Percentiles rank a stretch among this genome's conserved stretches.
Conservation (phyloP, 2,113 vertebrate species). For the Uropsilus gracilis region DNA sequence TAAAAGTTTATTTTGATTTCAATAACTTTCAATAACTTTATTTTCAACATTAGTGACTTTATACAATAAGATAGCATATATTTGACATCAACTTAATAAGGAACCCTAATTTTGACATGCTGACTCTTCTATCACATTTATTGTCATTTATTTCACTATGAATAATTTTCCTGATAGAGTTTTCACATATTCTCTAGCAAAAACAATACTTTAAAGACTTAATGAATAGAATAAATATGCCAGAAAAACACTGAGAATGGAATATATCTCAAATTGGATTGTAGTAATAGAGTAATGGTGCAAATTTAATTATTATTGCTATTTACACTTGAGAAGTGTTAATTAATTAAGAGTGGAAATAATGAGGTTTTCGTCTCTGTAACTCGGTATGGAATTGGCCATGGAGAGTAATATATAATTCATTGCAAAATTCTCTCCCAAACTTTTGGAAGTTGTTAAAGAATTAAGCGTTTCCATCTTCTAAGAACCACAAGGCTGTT, state of each 20-base stretch:
- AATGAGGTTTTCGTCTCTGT: background rate
- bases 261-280: background rate
- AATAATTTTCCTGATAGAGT: background rate
- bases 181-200: background rate
- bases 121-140: background rate
- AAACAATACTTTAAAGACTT: background rate
- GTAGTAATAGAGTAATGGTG: background rate
- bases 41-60: background rate
- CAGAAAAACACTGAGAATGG: background rate
- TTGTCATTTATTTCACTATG: background rate
- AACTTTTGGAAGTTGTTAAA: background rate
- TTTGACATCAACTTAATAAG: background rate
- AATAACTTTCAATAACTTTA: background rate
- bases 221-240: background rate
- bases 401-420: background rate
- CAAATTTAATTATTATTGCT: background rate
- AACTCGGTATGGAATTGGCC: background rate
- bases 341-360: background rate
- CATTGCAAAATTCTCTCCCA: background rate
- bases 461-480: background rate
- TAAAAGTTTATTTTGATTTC: background rate
- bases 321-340: background rate
- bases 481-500: background rate
- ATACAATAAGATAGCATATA: background rate
- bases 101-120: background rate